Conservation (phyloP, 2,888 invertebrate species). For the Acanthosepion lycidas region DNA sequence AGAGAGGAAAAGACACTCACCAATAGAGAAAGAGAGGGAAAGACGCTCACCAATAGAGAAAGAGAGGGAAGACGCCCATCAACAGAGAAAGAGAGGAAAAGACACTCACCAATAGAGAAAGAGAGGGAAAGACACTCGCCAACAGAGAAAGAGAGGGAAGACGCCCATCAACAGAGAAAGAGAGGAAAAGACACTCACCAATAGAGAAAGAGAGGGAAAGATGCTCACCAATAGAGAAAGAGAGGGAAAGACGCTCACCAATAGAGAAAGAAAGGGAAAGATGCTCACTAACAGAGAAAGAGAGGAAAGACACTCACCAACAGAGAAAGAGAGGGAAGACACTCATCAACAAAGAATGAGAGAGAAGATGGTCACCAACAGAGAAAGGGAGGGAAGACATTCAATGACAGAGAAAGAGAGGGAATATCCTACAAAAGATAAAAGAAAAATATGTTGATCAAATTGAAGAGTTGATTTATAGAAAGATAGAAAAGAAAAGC, state of each 20-base stretch:
- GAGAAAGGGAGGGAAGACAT: neutral
- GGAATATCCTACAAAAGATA: neutral
- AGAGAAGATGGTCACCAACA: too few species aligned
- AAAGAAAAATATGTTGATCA: neutral
- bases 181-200: too few species aligned
- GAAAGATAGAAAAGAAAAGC: too few species aligned
- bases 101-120: neutral
- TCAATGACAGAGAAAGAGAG: neutral
- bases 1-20: too few species aligned
- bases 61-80: neutral
- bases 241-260: neutral
- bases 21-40: neutral
- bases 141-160: neutral
- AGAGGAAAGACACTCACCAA: neutral
- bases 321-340: neutral
- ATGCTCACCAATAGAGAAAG: neutral
- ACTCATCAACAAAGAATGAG: rapidly evolving
- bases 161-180: too few species aligned
- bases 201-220: neutral
- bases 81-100: too few species aligned
- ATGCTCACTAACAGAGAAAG: neutral
- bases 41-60: neutral
- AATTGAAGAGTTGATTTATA: too few species aligned
- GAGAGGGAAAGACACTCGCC: neutral
- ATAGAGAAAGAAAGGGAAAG: neutral